Evolutionary conservation across 2,797 vertebrate species (phyloP), one percentile per base, ranked within the genome.

Genomic region (Tenualosa thibaudeaui): DNA sequence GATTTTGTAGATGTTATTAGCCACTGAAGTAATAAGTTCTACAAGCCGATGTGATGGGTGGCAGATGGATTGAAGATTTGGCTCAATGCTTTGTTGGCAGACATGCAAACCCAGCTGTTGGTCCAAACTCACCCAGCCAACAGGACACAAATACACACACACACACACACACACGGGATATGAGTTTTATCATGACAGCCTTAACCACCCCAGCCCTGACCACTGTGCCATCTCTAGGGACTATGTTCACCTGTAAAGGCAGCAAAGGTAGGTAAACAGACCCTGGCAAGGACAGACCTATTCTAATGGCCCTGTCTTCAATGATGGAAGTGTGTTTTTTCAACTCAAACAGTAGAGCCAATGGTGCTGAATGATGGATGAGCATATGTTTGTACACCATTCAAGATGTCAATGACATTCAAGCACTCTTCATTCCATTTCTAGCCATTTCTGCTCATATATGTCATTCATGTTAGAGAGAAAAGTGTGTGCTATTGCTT

Each of bases 91-190:
- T 78, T 46, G 40, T 83, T 88, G 86, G 82, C 82, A 86, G 58
- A 78, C 82, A 65, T 19, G 82, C 60, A 71, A 81, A 75, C 85
- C 86, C 85, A 88, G 87, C 84, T 86, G 88, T 86, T 87, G 81
- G 84, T 78, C 71, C 86, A 85, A 88, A 87, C 85, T 88, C 89
- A 85, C 54, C 84, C 86, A 83, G 53, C 83, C 85, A 82, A 19
- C 24, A 37, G 62, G 53, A 62, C 75, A 86, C 85, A 86, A 60
- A 81, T n/a, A 65, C 19, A 26, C 60, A 65, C 60, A 24, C 19
- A 65, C 60, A 65, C 65, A 71, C 65, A 12, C 65, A 71, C 26
- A 71, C 26, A 71, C 5, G 6, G 56, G 56, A 58, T 58, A 22
- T 58, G 1, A 58, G 56, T 17, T 22, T 22, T n/a, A 19, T 58